phyloP scores from a whole-genome alignment of 2,888 invertebrate species.

The Coronaproctus castanopsis region DNA sequence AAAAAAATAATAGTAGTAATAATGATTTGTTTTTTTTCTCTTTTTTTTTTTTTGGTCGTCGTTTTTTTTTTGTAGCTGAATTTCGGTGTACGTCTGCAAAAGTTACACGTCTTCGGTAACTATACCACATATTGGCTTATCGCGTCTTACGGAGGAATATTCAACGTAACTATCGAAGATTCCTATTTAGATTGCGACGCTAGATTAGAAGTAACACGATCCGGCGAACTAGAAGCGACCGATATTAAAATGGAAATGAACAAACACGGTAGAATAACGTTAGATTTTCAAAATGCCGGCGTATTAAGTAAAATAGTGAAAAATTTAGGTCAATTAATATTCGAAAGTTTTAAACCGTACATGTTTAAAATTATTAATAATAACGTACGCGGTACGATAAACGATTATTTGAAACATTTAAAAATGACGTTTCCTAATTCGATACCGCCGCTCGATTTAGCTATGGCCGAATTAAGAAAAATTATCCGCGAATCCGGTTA shows the following conservation, averaged over 20 bases:
- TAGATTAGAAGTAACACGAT: conserved; percentile 46
- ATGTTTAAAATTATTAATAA: conserved; percentile 57
- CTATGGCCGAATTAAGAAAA: conserved; percentile 50
- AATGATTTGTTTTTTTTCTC: too few species aligned
- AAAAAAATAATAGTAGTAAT: too few species aligned
- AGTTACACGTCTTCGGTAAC: conserved; percentile 46
- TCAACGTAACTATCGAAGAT: conserved; percentile 48
- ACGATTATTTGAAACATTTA: conserved; percentile 46
- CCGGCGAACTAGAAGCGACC: conserved; percentile 55
- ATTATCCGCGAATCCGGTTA: conserved; percentile 39
- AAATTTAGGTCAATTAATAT: conserved; percentile 57
- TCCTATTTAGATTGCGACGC: conserved; percentile 48
- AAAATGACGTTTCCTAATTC: conserved; percentile 63
- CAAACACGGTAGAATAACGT: conserved; percentile 45
- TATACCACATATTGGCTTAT: conserved; percentile 52
- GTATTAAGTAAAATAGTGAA: conserved; percentile 60
- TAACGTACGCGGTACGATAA: conserved; percentile 43
- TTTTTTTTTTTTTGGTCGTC: too few species aligned
- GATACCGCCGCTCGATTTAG: conserved; percentile 65
- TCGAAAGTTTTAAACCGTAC: conserved; percentile 70
- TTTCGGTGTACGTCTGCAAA: conserved; percentile 47
- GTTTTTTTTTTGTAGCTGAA: conserved; percentile 38
- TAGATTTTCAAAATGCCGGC: conserved; percentile 66
- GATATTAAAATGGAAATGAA: conserved; percentile 58
- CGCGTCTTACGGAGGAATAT: conserved; percentile 49